These are phyloP conservation scores for Eretmodus cyanostictus DNA, from an alignment of 2,113 vertebrate species.

Conservation along the genomic window DNA sequence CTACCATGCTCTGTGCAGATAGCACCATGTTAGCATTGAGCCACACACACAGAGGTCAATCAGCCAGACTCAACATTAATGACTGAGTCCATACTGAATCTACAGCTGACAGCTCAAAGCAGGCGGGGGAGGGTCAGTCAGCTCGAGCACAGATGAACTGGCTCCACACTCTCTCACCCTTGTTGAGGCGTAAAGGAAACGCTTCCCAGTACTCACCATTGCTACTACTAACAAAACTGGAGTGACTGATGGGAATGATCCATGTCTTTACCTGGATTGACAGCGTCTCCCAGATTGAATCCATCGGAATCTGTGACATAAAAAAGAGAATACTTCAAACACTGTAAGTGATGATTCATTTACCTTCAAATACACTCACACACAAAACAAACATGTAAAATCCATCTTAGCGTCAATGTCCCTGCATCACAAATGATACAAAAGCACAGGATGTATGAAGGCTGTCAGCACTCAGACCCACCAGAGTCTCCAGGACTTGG, in stretches of 20 bases:
- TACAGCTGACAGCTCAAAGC: not conserved
- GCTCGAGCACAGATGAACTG: not conserved
- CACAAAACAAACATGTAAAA: not conserved
- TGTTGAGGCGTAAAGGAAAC: not conserved
- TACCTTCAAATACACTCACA: not conserved
- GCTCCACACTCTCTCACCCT: accelerated
- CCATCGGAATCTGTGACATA: not conserved
- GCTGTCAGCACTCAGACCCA: not conserved
- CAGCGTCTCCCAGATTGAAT: not conserved
- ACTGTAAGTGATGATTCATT: not conserved
- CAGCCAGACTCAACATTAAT: not conserved
- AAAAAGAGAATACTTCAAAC: not conserved
- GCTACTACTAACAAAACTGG: not conserved
- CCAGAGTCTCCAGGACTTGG: not conserved
- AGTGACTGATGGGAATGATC: not conserved
- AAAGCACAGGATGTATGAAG: not conserved
- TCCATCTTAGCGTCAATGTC: not conserved
- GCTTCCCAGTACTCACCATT: not conserved
- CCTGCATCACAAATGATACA: not conserved
- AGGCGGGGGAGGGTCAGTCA: not conserved
- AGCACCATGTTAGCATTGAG: not conserved
- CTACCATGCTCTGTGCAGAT: not conserved
- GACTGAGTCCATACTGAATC: not conserved
- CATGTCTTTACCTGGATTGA: not conserved
- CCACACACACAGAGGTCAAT: not conserved